Conservation (phyloP, 2,888 invertebrate genomes). For the Yponomeuta cagnagella region DNA sequence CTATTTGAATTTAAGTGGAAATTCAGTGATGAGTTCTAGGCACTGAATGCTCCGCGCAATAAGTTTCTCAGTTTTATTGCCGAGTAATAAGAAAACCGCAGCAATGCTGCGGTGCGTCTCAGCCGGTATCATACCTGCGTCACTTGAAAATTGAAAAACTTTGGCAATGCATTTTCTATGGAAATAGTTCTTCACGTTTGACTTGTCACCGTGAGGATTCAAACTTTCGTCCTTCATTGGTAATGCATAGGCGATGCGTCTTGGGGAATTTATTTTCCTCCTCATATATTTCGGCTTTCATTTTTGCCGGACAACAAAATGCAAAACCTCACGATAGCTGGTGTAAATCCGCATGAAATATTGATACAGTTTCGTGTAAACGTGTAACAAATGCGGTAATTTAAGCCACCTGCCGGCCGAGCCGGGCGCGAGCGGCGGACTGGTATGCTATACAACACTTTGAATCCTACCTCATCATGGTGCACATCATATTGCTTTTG, state of each 20-base stretch:
- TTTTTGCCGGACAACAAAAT: constrained; percentile 59
- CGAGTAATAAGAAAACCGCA: not conserved
- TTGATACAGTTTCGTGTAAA: constrained; percentile 76
- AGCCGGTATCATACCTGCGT: constrained; percentile 66
- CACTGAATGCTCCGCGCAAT: not conserved
- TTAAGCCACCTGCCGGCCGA: constrained; percentile 66
- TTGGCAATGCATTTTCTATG: constrained; percentile 72
- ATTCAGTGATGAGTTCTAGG: not conserved
- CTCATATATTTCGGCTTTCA: constrained; percentile 20
- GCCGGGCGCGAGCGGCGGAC: constrained; percentile 34
- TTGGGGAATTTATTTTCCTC: not conserved
- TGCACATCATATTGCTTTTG: not conserved
- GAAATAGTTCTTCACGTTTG: constrained; percentile 72
- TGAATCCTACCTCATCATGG: constrained; percentile 46
- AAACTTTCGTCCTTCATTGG: constrained; percentile 47
- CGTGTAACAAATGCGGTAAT: constrained; percentile 76
- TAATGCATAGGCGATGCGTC: constrained; percentile 33
- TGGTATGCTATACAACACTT: constrained; percentile 58
- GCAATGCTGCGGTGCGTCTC: constrained; percentile 1
- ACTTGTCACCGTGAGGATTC: constrained; percentile 71
- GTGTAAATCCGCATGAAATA: constrained; percentile 75
- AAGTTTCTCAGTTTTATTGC: not conserved
- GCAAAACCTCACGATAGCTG: constrained; percentile 63
- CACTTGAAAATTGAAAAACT: constrained; percentile 76
- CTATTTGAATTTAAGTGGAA: not conserved